Evolutionary conservation across 2,888 invertebrate genomes (phyloP).

Genomic region (Yponomeuta cagnagella): DNA sequence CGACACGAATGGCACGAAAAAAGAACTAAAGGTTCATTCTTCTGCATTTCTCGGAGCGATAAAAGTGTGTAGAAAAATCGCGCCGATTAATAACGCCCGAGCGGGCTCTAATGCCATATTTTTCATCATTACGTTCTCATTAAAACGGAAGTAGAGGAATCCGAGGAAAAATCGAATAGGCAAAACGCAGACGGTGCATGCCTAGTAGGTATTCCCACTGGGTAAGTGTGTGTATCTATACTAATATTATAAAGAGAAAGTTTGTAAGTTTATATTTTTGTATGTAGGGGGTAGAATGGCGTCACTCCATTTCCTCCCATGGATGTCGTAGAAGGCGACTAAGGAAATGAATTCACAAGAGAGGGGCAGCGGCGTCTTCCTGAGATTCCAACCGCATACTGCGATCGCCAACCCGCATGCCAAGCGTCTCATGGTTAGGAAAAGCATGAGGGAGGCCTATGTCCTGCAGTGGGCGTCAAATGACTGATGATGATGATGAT

Average conservation of each 20-base stretch:
- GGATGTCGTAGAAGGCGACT: too few relatives aligned
- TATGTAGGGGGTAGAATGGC: too few relatives aligned
- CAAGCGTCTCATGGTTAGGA: too few relatives aligned
- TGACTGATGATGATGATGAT: too few relatives aligned
- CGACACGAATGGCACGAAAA: conserved; percentile 30
- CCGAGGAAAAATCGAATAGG: conserved; percentile 30
- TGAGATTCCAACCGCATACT: too few relatives aligned
- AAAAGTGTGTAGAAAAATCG: conserved; percentile 41
- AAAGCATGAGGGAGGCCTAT: too few relatives aligned
- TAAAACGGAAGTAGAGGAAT: conserved; percentile 50
- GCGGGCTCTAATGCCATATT: conserved; percentile 53
- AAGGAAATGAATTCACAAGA: too few relatives aligned
- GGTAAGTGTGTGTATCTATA: background rate
- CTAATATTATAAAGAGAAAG: background rate
- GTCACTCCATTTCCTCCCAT: too few relatives aligned
- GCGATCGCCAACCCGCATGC: too few relatives aligned
- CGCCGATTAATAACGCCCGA: conserved; percentile 44
- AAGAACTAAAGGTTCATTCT: conserved; percentile 30
- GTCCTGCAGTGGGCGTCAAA: too few relatives aligned
- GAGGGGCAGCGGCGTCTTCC: too few relatives aligned
- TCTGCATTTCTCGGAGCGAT: conserved; percentile 22
- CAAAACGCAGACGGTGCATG: conserved; percentile 26
- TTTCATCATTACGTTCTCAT: conserved; percentile 68
- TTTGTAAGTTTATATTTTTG: too few relatives aligned
- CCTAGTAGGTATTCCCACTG: background rate